These are phyloP conservation scores for Phyllotis vaccarum DNA, from an alignment of 2,797 vertebrate genomes.

Conservation along the genomic window DNA sequence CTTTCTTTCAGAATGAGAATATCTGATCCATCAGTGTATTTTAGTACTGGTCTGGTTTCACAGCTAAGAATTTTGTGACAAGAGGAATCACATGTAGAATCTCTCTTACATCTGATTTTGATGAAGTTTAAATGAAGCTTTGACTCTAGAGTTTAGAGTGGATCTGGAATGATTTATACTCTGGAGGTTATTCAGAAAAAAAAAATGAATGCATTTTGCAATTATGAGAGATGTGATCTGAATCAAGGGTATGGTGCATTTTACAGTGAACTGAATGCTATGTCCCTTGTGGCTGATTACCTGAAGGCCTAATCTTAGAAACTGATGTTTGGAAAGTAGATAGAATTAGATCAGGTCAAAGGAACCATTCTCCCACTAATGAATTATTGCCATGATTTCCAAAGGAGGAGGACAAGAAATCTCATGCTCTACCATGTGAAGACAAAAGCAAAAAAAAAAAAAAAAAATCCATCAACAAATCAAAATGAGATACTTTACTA, in stretches of 20 bases:
- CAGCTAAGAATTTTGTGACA: not conserved
- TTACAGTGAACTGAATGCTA: not conserved
- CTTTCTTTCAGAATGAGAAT: not conserved
- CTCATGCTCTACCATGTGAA: not conserved
- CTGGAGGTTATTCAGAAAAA: not conserved
- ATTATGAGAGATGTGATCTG: not conserved
- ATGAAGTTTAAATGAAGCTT: not conserved
- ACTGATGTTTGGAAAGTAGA: not conserved
- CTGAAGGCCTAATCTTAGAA: not conserved
- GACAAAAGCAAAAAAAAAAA: not conserved
- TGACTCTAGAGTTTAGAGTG: not conserved
- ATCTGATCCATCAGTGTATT: not conserved
- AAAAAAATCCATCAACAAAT: not conserved
- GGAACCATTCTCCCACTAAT: not conserved
- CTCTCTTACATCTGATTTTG: not conserved
- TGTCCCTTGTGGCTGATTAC: not conserved
- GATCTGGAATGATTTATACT: not conserved
- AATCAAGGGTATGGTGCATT: not conserved
- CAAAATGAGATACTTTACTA: not conserved
- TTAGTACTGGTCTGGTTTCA: not conserved
- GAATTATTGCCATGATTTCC: not conserved
- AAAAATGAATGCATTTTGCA: not conserved
- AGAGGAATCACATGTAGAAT: not conserved
- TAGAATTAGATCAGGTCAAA: not conserved
- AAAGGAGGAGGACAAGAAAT: not conserved